Percentiles rank a stretch among this genome's conserved stretches.
Conservation (phyloP, 2,888 invertebrate genomes). For the Rotaria sp. region DNA sequence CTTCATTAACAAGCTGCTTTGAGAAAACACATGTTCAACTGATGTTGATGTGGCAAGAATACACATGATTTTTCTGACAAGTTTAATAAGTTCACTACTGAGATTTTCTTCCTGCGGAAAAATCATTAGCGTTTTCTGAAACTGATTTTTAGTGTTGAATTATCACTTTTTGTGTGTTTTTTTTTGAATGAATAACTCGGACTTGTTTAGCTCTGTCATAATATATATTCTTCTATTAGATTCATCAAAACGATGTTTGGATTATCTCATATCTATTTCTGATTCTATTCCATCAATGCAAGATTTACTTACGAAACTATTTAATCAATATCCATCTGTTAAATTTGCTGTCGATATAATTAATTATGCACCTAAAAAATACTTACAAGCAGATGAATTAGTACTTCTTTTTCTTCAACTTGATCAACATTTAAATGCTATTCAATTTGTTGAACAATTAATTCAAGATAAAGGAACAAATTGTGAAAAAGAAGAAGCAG, state of each 20-base stretch:
- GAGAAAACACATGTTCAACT: no score
- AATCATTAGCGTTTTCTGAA: no score
- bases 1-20: no score
- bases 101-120: no score
- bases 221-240: background rate
- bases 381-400: background rate
- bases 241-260: slow-evolving; percentile 18
- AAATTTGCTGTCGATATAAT: slow-evolving; percentile 22
- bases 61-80: no score
- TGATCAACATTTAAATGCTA: slow-evolving; percentile 13
- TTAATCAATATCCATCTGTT: slow-evolving; percentile 12
- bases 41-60: no score
- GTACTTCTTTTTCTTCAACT: slow-evolving; percentile 1
- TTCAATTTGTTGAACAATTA: slow-evolving; percentile 6
- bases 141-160: no score
- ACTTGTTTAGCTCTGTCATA: no score
- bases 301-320: background rate
- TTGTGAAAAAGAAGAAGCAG: background rate
- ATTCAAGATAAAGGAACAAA: background rate
- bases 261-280: background rate
- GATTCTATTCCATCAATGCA: background rate
- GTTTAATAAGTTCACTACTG: no score
- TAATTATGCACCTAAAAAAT: background rate
- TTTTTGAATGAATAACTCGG: no score
- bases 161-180: no score